A percentile compares a stretch with the other conserved stretches of the same genome.
These are phyloP conservation scores for Drosophila nigrodunni DNA, from an alignment of 1,140 invertebrate genomes.

Conservation along the genomic window DNA sequence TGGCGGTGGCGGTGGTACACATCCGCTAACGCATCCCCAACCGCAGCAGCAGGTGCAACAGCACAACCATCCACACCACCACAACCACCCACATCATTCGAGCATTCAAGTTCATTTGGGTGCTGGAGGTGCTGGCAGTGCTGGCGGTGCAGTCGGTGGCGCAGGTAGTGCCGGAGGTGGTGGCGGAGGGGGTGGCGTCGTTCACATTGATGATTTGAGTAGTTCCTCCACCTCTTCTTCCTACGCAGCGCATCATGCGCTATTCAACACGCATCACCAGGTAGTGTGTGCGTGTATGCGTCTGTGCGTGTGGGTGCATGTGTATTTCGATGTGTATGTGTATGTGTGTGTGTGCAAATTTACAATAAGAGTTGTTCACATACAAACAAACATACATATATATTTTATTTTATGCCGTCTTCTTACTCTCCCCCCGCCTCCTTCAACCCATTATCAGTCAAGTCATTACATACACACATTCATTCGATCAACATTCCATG, in stretches of 20 bases:
- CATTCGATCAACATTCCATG: conserved; percentile 30
- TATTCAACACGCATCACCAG: conserved; percentile 79
- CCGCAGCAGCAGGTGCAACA: conserved; percentile 38
- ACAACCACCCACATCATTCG: conserved; percentile 48
- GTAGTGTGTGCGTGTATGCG: conserved; percentile 70
- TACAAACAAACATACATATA: conserved; percentile 18
- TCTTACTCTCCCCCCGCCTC: conserved; percentile 19
- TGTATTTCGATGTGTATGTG: conserved; percentile 39
- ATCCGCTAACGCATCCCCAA: conserved; percentile 18
- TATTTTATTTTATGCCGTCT: conserved; percentile 60
- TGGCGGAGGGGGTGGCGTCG: conserved; percentile 41
- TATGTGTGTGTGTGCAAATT: conserved; percentile 47
- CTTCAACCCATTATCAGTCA: not conserved
- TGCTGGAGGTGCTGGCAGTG: conserved; percentile 26
- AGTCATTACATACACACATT: conserved; percentile 4
- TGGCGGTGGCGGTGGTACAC: conserved; percentile 14
- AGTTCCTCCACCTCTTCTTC: conserved; percentile 68
- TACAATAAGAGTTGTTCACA: conserved; percentile 40
- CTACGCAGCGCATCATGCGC: conserved; percentile 72
- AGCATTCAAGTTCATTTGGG: conserved; percentile 70
- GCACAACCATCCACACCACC: conserved; percentile 41
- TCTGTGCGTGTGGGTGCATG: conserved; percentile 55
- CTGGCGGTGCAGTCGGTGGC: conserved; percentile 33
- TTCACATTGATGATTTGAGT: conserved; percentile 68
- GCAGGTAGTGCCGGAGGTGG: conserved; percentile 22